Base-by-base conservation (phyloP, 2,797 vertebrate genomes). In the Oryzias dopingdopingensis region DNA sequence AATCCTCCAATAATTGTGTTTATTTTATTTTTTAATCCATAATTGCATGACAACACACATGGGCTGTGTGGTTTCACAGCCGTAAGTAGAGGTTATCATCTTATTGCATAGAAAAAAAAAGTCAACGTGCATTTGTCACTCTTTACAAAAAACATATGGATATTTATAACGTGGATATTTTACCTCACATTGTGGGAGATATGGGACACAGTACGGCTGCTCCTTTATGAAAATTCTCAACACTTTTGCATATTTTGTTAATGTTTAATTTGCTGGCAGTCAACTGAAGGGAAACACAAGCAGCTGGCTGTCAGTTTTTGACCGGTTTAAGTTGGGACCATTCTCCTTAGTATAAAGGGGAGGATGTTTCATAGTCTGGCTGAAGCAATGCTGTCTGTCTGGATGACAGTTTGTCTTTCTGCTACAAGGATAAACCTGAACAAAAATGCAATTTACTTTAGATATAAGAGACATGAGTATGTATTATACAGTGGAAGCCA, bases 231-330 rank as follows among this genome's bases (percentile, higher is more conserved):
- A 32, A 45, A 64, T 74, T 65, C 50, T 6, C 45, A 55, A 69
- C 74, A 60, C 73, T 65, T 52, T 59, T 78, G 56, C 76, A 57
- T 73, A 67, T 67, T 77, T 45, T 69, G 62, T 71, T 69, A 63
- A 66, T 56, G 65, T 66, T 52, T 64, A 20, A 49, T 49, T 57
- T 3, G 5, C 45, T 67, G 65, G 64, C 52, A 68, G 49, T 49
- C 18, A 48, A 53, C 52, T 29, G 5, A 57, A 52, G 69, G 57
- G 55, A 56, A 52, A 44, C 77, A 76, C 49, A 37, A 60, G 49
- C 57, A 48, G 14, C 59, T 64, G 37, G 14, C 48, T 53, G 57
- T 62, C 43, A 57, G 18, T 59, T 41, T 40, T 53, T 69, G 20
- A 47, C 12, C 1, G 29, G 29, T 32, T 32, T 43, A 37, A 52